These are phyloP conservation scores for Caenorhabditis brenneri DNA, from an alignment of 1,140 invertebrate genomes.

Conservation along the genomic window DNA sequence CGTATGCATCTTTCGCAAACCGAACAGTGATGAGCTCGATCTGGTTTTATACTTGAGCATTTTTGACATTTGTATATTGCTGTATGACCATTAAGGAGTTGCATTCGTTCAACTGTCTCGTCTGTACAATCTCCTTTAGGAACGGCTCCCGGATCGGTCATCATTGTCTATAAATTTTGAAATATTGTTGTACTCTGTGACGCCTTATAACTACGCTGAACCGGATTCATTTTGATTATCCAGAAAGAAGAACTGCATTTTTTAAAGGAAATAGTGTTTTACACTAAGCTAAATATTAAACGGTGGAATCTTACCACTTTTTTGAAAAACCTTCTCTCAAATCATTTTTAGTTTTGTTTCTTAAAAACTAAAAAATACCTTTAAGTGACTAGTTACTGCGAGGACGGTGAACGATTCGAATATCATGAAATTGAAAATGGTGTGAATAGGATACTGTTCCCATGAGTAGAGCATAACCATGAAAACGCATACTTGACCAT, in stretches of 20 bases:
- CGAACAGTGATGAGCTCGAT: constrained; percentile 96
- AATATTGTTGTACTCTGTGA: too few relatives aligned
- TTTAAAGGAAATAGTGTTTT: too few relatives aligned
- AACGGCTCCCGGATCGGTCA: constrained; percentile 98
- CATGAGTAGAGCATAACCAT: constrained; percentile 87
- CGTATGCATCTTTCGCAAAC: constrained; percentile 82
- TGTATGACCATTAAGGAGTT: background rate
- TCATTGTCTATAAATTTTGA: constrained; percentile 79
- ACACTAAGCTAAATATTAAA: too few relatives aligned
- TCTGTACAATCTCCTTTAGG: constrained; percentile 98
- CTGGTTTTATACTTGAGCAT: constrained; percentile 97
- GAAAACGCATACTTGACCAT: constrained; percentile 72
- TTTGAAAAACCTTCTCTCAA: constrained; percentile 35
- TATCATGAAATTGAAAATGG: constrained; percentile 88
- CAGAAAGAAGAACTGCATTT: too few relatives aligned
- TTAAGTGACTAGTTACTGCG: constrained; percentile 49
- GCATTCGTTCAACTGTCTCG: constrained; percentile 92
- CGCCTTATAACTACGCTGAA: too few relatives aligned
- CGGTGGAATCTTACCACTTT: too few relatives aligned
- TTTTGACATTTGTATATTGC: constrained; percentile 93
- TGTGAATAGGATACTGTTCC: constrained; percentile 74
- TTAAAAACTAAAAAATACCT: constrained; percentile 73
- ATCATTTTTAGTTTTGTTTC: too few relatives aligned
- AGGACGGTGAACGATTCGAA: constrained; percentile 77
- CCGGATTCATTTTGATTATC: too few relatives aligned